Percentiles rank a stretch among this genome's conserved stretches.
Evolutionary conservation across 1,140 invertebrate genomes (phyloP).

Genomic region (Asbolus verrucosus): DNA sequence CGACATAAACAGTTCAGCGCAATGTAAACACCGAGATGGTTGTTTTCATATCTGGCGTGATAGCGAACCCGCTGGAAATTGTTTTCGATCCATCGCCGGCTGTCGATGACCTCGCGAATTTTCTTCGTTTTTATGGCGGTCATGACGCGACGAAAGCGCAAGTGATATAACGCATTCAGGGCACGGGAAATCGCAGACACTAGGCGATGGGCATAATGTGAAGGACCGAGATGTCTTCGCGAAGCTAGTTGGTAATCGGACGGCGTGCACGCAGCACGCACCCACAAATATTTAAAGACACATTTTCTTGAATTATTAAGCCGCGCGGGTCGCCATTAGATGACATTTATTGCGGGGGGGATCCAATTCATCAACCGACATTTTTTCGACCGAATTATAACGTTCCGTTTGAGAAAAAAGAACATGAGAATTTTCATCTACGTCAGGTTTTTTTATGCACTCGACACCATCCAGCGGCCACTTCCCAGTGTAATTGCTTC

Average conservation of each 20-base stretch:
- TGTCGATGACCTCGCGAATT: constrained; percentile 16
- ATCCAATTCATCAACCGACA: constrained; percentile 17
- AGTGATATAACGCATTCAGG: constrained; percentile 28
- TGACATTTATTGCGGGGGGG: constrained; percentile 19
- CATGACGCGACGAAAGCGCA: constrained; percentile 26
- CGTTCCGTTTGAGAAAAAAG: too few species aligned
- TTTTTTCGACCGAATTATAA: too few species aligned
- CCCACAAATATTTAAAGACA: constrained; percentile 34
- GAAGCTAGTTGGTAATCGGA: constrained; percentile 24
- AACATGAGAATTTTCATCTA: too few species aligned
- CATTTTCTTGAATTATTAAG: constrained; percentile 32
- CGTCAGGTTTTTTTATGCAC: too few species aligned
- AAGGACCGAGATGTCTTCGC: not conserved
- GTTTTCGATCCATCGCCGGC: not conserved
- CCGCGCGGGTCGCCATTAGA: not conserved
- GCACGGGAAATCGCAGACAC: constrained; percentile 32
- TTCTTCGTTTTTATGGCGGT: constrained; percentile 22
- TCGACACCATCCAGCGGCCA: too few species aligned
- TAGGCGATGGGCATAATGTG: constrained; percentile 23
- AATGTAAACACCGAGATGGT: constrained; percentile 1
- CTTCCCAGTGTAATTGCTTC: too few species aligned
- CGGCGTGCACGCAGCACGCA: constrained; percentile 13
- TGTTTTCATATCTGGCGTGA: not conserved
- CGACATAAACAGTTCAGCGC: not conserved
- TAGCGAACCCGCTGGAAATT: not conserved